Percentiles rank a stretch among this genome's conserved stretches.
These are phyloP conservation scores for Anarsia innoxiella DNA, from an alignment of 2,888 invertebrate species.

Conservation along the genomic window DNA sequence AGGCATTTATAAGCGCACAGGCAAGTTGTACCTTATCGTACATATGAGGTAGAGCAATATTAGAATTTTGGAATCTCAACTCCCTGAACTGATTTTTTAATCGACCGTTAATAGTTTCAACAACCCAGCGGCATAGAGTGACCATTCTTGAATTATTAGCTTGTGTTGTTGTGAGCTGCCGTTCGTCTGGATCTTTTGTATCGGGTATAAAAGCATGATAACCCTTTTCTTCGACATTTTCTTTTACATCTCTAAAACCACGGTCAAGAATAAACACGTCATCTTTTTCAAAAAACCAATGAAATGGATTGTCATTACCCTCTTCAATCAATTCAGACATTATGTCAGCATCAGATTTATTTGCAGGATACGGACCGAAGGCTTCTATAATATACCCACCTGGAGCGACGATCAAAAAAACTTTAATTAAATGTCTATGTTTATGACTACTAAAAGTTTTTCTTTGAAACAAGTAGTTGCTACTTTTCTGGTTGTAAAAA, in stretches of 20 bases:
- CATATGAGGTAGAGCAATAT: background rate
- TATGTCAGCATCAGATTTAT: background rate
- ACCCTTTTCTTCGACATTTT: background rate
- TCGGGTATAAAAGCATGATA: background rate
- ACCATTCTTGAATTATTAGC: slow-evolving; percentile 8
- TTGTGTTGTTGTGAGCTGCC: slow-evolving; percentile 2
- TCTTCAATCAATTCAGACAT: background rate
- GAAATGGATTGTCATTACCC: background rate
- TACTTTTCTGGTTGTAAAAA: background rate
- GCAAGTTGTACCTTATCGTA: background rate
- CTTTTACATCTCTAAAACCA: background rate
- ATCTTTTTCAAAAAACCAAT: background rate
- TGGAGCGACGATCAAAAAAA: background rate
- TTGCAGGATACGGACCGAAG: background rate
- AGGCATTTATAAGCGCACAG: background rate
- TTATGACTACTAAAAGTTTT: background rate
- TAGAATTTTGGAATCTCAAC: background rate
- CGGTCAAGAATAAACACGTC: background rate
- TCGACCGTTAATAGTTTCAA: slow-evolving; percentile 10
- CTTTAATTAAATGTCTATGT: background rate
- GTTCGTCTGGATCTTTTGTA: background rate
- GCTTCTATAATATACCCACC: background rate
- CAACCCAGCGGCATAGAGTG: slow-evolving; percentile 13
- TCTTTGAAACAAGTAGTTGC: background rate
- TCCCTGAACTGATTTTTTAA: slow-evolving; percentile 6